Evolutionary conservation across 1,140 invertebrate genomes (phyloP), one percentile per base, ranked within the genome.

Genomic region (Rhyzopertha dominica): DNA sequence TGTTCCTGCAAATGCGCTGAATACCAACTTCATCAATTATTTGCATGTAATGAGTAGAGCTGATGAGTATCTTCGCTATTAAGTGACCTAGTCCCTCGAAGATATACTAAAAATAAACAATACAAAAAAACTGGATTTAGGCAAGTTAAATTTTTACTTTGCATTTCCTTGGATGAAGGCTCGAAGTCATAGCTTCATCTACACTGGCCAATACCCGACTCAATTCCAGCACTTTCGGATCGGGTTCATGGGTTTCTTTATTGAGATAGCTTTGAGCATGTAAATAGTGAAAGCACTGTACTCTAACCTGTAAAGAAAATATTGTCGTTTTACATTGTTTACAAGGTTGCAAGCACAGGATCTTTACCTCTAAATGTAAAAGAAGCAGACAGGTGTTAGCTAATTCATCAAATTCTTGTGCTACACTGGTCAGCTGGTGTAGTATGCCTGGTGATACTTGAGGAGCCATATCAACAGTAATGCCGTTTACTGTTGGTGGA

Each of bases 261-360:
- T 66, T 72, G 59, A 77, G 74, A 55, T 80, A 76, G n/a, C 78
- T 75, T 29, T 84, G 71, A 2, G 84, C 82, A 31, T 86, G 64
- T 26, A 97, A 71, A 71, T 94, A 93, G 67, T 91, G 90, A 68
- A 96, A 96, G 66, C 92, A 96, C 62, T 95, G 91, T 20, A 96
- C 90, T 46, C 93, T 78, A 30, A 91, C 73, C 77, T 81, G 7
- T 25, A 7, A 25, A 7, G 7, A 25, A 25, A 17, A 2, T 2
- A 24, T 43, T 49, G 9, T 35, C 22, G 18, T 45, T 17, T 23
- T 10, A 36, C 9, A 43, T 45, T 36, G 7, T 25, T n/a, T 25
- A 25, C n/a, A 25, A 7, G 7, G 7, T 25, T 7, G 7, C 39
- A 26, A 12, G 37, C 20, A 35, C 39, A 49, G 13, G 34, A 25